Conservation (phyloP, 2,113 vertebrate species). For the Spea multiplicata region DNA sequence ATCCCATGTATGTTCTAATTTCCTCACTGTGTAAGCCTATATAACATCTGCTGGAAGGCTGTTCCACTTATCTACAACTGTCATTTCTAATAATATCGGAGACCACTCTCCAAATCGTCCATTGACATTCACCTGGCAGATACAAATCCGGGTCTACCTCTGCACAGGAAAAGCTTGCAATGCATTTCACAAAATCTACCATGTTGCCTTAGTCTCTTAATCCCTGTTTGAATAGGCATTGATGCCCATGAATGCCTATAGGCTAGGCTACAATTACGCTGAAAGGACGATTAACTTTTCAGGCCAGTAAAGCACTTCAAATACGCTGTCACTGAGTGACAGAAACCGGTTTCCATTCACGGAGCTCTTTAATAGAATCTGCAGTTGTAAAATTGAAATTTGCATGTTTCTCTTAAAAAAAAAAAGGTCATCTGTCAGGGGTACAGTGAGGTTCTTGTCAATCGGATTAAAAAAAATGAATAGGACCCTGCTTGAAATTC, state of each 20-base stretch:
- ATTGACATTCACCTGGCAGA: too few species aligned
- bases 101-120: too few species aligned
- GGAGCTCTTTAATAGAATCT: constrained; percentile 26
- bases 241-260: constrained; percentile 26
- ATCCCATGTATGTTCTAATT: too few species aligned
- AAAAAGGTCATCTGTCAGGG: constrained; percentile 19
- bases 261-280: not conserved
- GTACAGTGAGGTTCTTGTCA: constrained; percentile 35
- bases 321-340: constrained; percentile 1
- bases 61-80: too few species aligned
- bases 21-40: too few species aligned
- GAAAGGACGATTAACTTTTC: constrained; percentile 36
- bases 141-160: not conserved
- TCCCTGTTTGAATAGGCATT: constrained; percentile 30
- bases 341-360: constrained; percentile 35
- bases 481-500: constrained; percentile 26
- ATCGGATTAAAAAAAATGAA: constrained; percentile 2
- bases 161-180: not conserved
- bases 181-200: not conserved
- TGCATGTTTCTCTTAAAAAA: constrained; percentile 25
- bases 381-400: constrained; percentile 29
- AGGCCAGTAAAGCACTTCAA: constrained; percentile 6
- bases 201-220: constrained; percentile 22
- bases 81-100: too few species aligned
- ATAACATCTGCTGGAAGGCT: too few species aligned